Conservation (phyloP, 2,113 vertebrate species). For the Chamaetylas fuelleborni region DNA sequence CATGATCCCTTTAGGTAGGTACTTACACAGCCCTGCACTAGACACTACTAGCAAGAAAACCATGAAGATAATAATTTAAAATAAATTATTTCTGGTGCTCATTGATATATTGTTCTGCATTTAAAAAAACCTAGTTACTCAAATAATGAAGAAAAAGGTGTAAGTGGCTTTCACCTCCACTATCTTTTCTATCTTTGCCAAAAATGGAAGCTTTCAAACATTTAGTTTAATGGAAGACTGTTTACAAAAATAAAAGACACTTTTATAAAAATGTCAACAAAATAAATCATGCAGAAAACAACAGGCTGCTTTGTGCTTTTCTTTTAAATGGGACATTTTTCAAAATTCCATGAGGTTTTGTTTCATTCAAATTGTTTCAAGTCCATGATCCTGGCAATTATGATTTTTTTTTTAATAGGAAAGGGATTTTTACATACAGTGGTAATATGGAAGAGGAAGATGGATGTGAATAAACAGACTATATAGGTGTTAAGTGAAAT, state of each 20-base stretch:
- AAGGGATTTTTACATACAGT: not conserved
- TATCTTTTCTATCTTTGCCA: not conserved
- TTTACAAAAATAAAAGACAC: not conserved
- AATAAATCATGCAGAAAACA: not conserved
- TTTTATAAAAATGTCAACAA: slow-evolving; percentile 8
- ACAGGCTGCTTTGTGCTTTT: not conserved
- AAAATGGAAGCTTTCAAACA: not conserved
- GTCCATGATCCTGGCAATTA: not conserved
- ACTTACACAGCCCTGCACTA: not conserved
- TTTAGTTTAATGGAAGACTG: not conserved
- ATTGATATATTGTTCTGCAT: not conserved
- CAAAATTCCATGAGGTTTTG: not conserved
- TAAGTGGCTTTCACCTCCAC: not conserved
- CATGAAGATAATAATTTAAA: not conserved
- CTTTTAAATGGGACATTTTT: not conserved
- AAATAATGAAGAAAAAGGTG: not conserved
- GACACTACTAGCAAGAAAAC: not conserved
- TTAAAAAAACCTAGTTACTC: not conserved
- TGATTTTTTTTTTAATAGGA: not conserved
- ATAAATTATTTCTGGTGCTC: not conserved
- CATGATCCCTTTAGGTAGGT: not conserved
- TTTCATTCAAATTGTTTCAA: not conserved
- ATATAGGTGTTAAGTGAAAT: not conserved
- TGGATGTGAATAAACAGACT: not conserved
- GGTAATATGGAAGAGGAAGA: not conserved